These are phyloP conservation scores for Palythoa grandis DNA, from an alignment of 92 coral and sea anemone species.

Conservation along the genomic window DNA sequence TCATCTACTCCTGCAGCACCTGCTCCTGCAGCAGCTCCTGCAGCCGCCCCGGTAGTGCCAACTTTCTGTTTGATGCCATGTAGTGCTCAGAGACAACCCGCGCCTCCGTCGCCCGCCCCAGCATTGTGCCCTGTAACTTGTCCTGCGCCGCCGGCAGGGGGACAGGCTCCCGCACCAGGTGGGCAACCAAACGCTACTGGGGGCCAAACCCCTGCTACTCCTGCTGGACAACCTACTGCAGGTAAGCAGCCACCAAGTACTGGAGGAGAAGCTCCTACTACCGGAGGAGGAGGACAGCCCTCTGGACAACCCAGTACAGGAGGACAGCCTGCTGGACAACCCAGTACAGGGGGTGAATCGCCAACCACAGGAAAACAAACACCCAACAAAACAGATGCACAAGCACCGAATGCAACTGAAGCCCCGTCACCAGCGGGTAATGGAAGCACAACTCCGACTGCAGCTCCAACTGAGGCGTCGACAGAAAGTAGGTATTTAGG, in stretches of 20 bases:
- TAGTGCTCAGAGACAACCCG: not conserved
- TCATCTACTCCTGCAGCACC: not conserved
- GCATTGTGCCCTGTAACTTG: slow-evolving; percentile 28
- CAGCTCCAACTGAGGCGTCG: not conserved
- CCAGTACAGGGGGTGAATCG: not conserved
- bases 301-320: slow-evolving; percentile 36
- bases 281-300: slow-evolving; percentile 9
- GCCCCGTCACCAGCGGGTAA: no score
- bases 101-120: slow-evolving; percentile 4
- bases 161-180: slow-evolving; percentile 45
- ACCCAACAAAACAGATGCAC: no score
- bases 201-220: slow-evolving; percentile 29
- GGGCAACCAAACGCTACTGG: slow-evolving; percentile 36
- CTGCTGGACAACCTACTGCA: slow-evolving; percentile 33
- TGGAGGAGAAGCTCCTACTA: slow-evolving; percentile 10
- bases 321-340: slow-evolving; percentile 32
- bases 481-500: not conserved
- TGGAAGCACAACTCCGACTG: no score
- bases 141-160: slow-evolving; percentile 43
- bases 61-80: slow-evolving; percentile 45
- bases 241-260: slow-evolving; percentile 30
- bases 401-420: no score
- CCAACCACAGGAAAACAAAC: no score
- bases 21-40: not conserved
- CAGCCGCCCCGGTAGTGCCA: slow-evolving; percentile 24